Conservation (phyloP, 2,888 invertebrate genomes). For the Philaethria dido region DNA sequence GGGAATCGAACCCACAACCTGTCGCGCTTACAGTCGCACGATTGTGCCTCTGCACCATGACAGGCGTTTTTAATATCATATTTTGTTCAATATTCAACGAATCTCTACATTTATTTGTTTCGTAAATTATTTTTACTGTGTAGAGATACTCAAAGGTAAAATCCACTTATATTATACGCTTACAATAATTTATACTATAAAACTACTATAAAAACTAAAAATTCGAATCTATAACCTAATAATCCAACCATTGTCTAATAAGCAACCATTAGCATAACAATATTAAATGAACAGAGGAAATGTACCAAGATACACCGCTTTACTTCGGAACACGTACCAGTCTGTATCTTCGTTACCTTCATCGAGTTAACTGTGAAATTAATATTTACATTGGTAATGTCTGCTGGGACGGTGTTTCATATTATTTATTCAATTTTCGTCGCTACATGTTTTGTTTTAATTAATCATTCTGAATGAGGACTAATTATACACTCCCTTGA, state of each 20-base stretch:
- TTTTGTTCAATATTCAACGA: too few relatives aligned
- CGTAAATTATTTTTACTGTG: too few relatives aligned
- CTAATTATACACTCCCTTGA: constrained; percentile 11
- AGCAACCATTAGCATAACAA: not conserved
- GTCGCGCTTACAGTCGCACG: too few relatives aligned
- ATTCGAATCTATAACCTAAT: too few relatives aligned
- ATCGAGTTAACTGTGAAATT: constrained; percentile 19
- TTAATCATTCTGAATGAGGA: constrained; percentile 1
- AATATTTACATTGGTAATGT: constrained; percentile 25
- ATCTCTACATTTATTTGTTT: too few relatives aligned
- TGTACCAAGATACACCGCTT: not conserved
- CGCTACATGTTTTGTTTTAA: constrained; percentile 20
- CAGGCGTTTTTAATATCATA: too few relatives aligned
- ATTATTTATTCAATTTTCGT: constrained; percentile 24
- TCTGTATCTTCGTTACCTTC: not conserved
- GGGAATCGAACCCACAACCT: too few relatives aligned
- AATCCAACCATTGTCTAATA: not conserved
- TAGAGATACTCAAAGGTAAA: too few relatives aligned
- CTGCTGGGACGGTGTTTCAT: constrained; percentile 1
- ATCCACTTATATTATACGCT: too few relatives aligned
- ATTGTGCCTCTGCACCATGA: too few relatives aligned
- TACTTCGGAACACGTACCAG: not conserved
- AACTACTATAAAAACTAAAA: too few relatives aligned
- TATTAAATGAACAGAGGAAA: not conserved
- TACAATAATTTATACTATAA: too few relatives aligned